Percentiles rank a stretch among this genome's conserved stretches.
phyloP scores from a whole-genome alignment of 2,797 vertebrate species.

The Triplophysa bombifrons region DNA sequence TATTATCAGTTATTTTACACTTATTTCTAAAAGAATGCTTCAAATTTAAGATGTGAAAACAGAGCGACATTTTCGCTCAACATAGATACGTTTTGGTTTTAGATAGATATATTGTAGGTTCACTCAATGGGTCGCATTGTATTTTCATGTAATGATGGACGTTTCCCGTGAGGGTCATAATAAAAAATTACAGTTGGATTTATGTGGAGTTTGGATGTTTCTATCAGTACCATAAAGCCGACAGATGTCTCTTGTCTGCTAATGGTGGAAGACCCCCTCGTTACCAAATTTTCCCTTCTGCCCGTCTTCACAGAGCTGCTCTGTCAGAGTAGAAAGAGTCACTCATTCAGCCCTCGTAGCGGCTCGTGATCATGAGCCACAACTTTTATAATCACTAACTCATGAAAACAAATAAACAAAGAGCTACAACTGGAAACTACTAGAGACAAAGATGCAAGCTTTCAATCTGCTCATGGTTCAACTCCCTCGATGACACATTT shows the following conservation, averaged over 20 bases:
- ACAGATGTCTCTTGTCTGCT: conserved; percentile 59
- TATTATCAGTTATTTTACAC: too few relatives aligned
- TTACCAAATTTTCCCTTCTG: conserved; percentile 63
- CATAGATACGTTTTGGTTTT: neutral
- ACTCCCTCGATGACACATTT: neutral
- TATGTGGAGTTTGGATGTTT: conserved; percentile 17
- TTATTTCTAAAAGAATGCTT: too few relatives aligned
- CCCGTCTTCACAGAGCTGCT: conserved; percentile 68
- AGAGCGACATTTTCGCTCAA: neutral
- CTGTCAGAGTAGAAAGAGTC: conserved; percentile 63
- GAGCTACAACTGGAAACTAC: conserved; percentile 18
- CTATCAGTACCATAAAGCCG: conserved; percentile 1
- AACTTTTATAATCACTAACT: conserved; percentile 33
- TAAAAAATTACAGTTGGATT: conserved; percentile 17
- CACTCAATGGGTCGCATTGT: conserved; percentile 15
- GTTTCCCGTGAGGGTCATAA: conserved; percentile 15
- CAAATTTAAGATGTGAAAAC: neutral
- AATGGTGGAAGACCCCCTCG: conserved; percentile 69
- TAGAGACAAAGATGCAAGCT: conserved; percentile 21
- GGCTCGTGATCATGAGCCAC: conserved; percentile 31
- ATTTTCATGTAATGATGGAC: neutral
- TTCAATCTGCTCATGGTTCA: conserved; percentile 24
- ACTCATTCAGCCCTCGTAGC: conserved; percentile 48
- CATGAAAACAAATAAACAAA: conserved; percentile 47
- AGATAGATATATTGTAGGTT: too few relatives aligned